phyloP scores from a whole-genome alignment of 2,113 vertebrate genomes.

The Heliornis fulica region DNA sequence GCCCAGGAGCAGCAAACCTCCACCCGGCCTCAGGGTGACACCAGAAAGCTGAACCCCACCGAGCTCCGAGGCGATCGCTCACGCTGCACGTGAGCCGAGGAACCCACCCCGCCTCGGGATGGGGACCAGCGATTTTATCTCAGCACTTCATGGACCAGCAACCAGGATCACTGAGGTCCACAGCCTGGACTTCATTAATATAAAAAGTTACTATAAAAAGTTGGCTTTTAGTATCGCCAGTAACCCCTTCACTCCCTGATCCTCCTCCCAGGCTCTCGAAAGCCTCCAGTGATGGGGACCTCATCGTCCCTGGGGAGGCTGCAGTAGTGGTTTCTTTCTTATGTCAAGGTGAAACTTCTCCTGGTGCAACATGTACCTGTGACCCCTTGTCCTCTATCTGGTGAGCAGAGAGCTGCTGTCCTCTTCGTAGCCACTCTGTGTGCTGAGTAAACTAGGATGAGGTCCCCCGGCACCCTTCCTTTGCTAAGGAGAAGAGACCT shows the following conservation, averaged over 20 bases:
- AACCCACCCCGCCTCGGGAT: background rate
- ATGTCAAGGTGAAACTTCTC: background rate
- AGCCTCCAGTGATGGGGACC: background rate
- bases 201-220: background rate
- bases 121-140: background rate
- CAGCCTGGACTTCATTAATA: background rate
- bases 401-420: background rate
- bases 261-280: background rate
- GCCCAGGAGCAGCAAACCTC: background rate
- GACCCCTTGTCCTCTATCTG: background rate
- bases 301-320: background rate
- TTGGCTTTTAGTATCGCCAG: background rate
- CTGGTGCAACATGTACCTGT: background rate
- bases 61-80: fast-evolving
- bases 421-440: background rate
- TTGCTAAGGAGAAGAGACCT: background rate
- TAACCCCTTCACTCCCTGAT: background rate
- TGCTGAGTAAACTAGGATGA: background rate
- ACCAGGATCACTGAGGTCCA: background rate
- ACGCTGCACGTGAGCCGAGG: background rate
- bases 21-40: fast-evolving
- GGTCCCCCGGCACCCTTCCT: background rate
- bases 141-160: background rate
- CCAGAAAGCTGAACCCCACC: background rate
- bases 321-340: too few relatives aligned